Evolutionary conservation across 2,888 invertebrate species (phyloP).

Genomic region (Spodoptera picta): DNA sequence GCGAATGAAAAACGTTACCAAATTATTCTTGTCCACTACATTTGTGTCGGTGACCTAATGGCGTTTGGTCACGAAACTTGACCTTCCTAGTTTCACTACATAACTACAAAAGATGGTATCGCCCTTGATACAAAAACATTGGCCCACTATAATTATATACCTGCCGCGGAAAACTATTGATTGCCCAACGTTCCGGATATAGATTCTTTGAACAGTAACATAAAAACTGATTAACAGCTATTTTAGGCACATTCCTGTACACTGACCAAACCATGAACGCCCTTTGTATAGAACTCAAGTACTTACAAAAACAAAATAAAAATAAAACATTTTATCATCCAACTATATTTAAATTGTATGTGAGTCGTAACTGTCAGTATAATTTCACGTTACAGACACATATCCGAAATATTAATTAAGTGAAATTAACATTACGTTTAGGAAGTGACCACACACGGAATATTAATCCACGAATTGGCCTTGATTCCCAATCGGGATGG

Average conservation of each 20-base stretch:
- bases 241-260: conserved; percentile 37
- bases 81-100: conserved; percentile 44
- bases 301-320: conserved; percentile 12
- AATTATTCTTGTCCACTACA: conserved; percentile 48
- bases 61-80: conserved; percentile 65
- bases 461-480: conserved; percentile 82
- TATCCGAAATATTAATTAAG: conserved; percentile 79
- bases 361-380: conserved; percentile 44
- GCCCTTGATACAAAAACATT: conserved; percentile 63
- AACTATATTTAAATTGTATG: conserved; percentile 22
- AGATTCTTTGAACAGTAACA: conserved; percentile 60
- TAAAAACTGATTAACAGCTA: conserved; percentile 42
- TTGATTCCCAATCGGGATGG: conserved; percentile 85
- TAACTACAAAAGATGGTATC: conserved; percentile 51
- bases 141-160: conserved; percentile 62
- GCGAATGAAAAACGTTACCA: conserved; percentile 34
- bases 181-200: conserved; percentile 63
- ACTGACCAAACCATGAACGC: conserved; percentile 34
- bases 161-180: conserved; percentile 69
- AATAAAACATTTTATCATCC: conserved; percentile 16
- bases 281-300: conserved; percentile 36
- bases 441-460: conserved; percentile 77
- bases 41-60: conserved; percentile 62
- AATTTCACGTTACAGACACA: conserved; percentile 67
- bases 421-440: conserved; percentile 80